Evolutionary conservation across 1,140 invertebrate genomes (phyloP).

Genomic region (Drosophila pectinifera): DNA sequence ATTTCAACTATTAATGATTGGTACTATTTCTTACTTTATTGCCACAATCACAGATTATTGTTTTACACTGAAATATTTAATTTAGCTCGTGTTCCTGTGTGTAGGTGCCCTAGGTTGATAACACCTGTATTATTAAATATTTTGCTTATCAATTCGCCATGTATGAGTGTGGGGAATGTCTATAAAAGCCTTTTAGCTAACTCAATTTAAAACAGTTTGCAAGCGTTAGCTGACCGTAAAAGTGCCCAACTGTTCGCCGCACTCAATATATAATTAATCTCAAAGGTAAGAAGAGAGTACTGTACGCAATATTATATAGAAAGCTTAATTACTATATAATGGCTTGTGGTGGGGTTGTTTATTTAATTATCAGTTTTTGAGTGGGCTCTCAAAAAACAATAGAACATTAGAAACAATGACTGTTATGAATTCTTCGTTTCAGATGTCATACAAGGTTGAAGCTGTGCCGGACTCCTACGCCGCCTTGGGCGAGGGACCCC

Average conservation of each 20-base stretch:
- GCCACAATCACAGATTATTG: conserved; percentile 3
- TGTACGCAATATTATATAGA: neutral
- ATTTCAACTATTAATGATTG: neutral
- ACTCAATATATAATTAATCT: conserved; percentile 25
- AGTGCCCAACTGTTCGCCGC: conserved; percentile 16
- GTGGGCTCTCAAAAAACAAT: neutral
- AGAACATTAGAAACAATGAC: conserved; percentile 6
- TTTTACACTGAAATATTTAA: conserved; percentile 19
- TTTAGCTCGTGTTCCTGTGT: neutral
- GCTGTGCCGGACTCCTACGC: conserved; percentile 73
- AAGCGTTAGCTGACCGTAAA: conserved; percentile 24
- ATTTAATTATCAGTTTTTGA: conserved; percentile 1
- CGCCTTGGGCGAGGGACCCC: conserved; percentile 87
- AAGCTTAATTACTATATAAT: conserved; percentile 19
- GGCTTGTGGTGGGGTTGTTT: neutral
- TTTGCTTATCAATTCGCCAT: conserved; percentile 10
- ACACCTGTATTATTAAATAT: conserved; percentile 7
- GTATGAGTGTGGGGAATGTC: conserved; percentile 5
- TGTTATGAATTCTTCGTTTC: neutral
- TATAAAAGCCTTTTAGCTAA: conserved; percentile 31
- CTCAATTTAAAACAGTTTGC: conserved; percentile 33
- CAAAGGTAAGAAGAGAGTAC: conserved; percentile 26
- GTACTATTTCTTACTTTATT: neutral
- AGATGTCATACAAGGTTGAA: conserved; percentile 84
- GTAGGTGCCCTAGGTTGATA: conserved; percentile 26